Conservation (phyloP, 2,797 vertebrate genomes). For the Parambassis ranga region DNA sequence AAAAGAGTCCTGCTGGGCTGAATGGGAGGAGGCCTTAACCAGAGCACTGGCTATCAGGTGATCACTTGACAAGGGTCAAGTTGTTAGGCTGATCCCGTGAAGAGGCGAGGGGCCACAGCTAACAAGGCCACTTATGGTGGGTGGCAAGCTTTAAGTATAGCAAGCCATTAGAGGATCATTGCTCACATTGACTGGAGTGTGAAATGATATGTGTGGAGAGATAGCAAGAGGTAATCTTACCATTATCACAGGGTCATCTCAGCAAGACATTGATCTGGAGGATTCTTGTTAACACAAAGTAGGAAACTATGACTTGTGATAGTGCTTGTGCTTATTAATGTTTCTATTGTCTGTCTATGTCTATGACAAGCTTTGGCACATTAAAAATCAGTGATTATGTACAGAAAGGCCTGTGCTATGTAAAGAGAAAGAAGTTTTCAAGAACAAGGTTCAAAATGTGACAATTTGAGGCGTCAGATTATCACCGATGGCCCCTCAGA, state of each 20-base stretch:
- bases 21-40: conserved; percentile 24
- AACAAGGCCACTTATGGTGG: conserved; percentile 70
- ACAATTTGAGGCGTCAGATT: conserved; percentile 44
- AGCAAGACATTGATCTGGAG: conserved; percentile 68
- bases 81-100: conserved; percentile 66
- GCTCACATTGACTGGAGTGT: conserved; percentile 68
- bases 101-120: conserved; percentile 61
- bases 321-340: conserved; percentile 25
- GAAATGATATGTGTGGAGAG: conserved; percentile 70
- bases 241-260: conserved; percentile 77
- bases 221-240: conserved; percentile 71
- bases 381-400: conserved; percentile 8
- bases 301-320: conserved; percentile 42
- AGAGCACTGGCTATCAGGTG: conserved; percentile 64
- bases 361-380: background rate
- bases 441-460: conserved; percentile 25
- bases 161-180: conserved; percentile 74
- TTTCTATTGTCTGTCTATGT: conserved; percentile 15
- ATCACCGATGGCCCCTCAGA: conserved; percentile 28
- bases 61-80: conserved; percentile 77
- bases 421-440: conserved; percentile 6
- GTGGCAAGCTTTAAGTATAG: conserved; percentile 73
- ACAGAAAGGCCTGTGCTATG: background rate
- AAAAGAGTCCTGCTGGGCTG: conserved; percentile 7
- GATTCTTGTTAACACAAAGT: conserved; percentile 45